A percentile compares a stretch with the other conserved stretches of the same genome.
Conservation (phyloP, 2,888 invertebrate species). For the Eilema griseolum region DNA sequence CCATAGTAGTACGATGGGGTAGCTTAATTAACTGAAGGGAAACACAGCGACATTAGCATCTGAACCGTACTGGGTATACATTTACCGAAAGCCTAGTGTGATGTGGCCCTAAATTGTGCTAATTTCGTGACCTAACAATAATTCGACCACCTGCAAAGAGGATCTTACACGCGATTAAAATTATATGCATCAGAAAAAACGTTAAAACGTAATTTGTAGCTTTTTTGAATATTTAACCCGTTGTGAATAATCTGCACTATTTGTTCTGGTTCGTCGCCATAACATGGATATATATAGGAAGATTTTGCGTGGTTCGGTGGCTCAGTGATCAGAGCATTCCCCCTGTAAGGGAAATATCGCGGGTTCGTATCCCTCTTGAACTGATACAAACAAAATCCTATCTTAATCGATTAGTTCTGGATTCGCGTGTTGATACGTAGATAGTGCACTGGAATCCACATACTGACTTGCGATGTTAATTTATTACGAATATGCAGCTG, state of each 20-base stretch:
- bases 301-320: too few species aligned
- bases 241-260: not conserved
- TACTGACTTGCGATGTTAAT: not conserved
- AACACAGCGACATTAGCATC: too few species aligned
- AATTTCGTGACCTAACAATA: not conserved
- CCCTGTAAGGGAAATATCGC: too few species aligned
- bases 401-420: not conserved
- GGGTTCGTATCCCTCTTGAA: too few species aligned
- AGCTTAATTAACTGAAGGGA: too few species aligned
- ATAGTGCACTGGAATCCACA: not conserved
- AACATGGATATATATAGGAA: too few species aligned
- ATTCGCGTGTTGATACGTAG: not conserved
- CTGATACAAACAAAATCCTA: too few species aligned
- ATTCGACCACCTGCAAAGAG: not conserved
- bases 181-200: not conserved
- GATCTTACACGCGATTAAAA: not conserved
- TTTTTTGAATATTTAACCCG: not conserved
- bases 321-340: too few species aligned
- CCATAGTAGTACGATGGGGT: too few species aligned
- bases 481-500: not conserved
- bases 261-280: too few species aligned
- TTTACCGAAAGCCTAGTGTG: not conserved
- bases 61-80: too few species aligned
- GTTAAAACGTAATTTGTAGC: not conserved
- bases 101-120: not conserved